Evolutionary conservation across 2,797 vertebrate genomes (phyloP), one percentile per base, ranked within the genome.

Genomic region (Sebastes nivosus): DNA sequence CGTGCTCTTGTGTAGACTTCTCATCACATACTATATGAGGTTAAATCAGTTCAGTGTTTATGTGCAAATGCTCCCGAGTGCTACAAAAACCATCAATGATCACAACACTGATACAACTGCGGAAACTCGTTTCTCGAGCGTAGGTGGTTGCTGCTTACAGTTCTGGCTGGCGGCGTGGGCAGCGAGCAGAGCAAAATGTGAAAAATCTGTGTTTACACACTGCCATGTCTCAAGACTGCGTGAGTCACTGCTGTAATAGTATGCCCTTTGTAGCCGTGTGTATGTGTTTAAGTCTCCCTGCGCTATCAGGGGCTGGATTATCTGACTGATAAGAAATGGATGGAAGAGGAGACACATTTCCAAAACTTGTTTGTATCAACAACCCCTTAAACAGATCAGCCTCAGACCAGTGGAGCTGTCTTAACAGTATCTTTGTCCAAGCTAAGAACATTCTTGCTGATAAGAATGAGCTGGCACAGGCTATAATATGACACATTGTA

Each of bases 171-270:
- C 20, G 8, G 34, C 14, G 70, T 78, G 79, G 81, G 81, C 72
- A 67, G 76, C 29, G 8, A 65, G 58, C 57, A 13, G 20, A 8
- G 57, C 74, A 70, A 74, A 68, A 82, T 68, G 75, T 71, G 30
- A 83, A 89, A 87, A 87, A 84, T 85, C 65, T 67, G 64, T 82
- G 82, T 93, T 91, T 91, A 88, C 86, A 88, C 86, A 76, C 83
- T 79, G 61, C 65, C 27, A 29, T 46, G 79, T 85, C 85, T 89
- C 67, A 27, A 82, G 68, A 74, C 42, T 10, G 67, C n/a, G 74
- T 84, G 90, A 93, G 72, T 90, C 87, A 91, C 75, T n/a, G 72
- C 27, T 74, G 60, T 71, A 78, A 87, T 65, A 69, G 87, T 80
- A 46, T 34, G 68, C 66, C 79, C 81, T 86, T 83, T 81, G 78